Conservation (phyloP, 2,797 vertebrate species). For the Notamacropus eugenii region DNA sequence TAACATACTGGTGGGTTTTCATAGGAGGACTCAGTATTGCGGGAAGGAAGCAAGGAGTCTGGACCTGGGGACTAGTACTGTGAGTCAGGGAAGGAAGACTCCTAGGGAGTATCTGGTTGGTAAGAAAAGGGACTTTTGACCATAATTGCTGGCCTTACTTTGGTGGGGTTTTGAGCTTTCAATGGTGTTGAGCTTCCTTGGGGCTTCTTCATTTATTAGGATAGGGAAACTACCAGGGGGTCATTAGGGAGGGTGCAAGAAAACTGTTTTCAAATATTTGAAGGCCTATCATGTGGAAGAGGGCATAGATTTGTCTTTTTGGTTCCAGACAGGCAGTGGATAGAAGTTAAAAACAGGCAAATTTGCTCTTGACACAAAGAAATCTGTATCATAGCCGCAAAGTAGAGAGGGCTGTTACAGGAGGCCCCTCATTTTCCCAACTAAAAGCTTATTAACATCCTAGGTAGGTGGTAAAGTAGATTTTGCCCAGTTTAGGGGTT, state of each 20-base stretch:
- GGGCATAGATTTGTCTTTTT: background rate
- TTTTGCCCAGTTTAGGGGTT: background rate
- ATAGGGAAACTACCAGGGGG: background rate
- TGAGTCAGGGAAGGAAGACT: background rate
- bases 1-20: background rate
- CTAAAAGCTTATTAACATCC: background rate
- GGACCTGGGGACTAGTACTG: background rate
- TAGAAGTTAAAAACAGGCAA: background rate
- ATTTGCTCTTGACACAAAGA: background rate
- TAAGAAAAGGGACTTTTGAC: background rate
- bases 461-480: background rate
- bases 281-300: background rate
- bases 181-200: background rate
- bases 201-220: background rate
- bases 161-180: background rate
- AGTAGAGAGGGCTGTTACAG: background rate
- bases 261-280: background rate
- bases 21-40: no score
- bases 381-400: background rate
- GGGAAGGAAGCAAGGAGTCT: no score
- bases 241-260: background rate
- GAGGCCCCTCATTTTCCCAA: background rate
- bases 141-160: background rate
- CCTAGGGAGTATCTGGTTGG: background rate
- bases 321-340: background rate